phyloP scores from a whole-genome alignment of 2,888 invertebrate species.

The Euproctis similis region DNA sequence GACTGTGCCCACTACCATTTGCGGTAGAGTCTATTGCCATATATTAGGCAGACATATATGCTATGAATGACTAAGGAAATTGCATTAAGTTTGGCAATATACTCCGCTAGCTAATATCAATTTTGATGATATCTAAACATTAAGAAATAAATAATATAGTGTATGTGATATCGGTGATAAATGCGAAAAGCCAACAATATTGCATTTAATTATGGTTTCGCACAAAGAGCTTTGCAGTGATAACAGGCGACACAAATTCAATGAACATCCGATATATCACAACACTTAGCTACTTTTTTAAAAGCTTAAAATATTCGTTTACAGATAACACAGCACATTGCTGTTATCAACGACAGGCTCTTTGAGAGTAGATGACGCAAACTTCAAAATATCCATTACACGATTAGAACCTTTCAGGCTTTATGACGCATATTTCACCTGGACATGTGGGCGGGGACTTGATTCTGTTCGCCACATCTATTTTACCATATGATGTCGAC shows the following conservation, averaged over 20 bases:
- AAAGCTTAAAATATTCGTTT: slow-evolving; percentile 21
- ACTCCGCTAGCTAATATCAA: too few species aligned
- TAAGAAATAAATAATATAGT: background rate
- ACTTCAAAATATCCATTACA: slow-evolving; percentile 47
- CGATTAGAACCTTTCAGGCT: slow-evolving; percentile 54
- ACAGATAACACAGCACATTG: slow-evolving; percentile 27
- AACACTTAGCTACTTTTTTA: slow-evolving; percentile 14
- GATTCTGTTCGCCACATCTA: slow-evolving; percentile 4
- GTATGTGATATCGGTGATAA: background rate
- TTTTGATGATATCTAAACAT: too few species aligned
- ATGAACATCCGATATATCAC: slow-evolving; percentile 2
- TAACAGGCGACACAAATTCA: slow-evolving; percentile 3
- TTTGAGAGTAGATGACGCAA: slow-evolving; percentile 28
- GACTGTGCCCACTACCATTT: too few species aligned
- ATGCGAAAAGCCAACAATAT: too few species aligned
- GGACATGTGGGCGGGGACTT: slow-evolving; percentile 38
- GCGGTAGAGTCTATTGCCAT: too few species aligned
- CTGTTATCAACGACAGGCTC: slow-evolving; percentile 29
- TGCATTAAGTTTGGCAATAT: too few species aligned
- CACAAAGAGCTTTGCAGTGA: slow-evolving; percentile 1
- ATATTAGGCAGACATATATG: too few species aligned
- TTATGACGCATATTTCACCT: slow-evolving; percentile 39
- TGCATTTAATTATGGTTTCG: background rate
- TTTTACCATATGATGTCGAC: background rate
- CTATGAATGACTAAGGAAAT: too few species aligned